Base-by-base conservation (phyloP, 2,888 invertebrate species). In the Cosmopolites sordidus region DNA sequence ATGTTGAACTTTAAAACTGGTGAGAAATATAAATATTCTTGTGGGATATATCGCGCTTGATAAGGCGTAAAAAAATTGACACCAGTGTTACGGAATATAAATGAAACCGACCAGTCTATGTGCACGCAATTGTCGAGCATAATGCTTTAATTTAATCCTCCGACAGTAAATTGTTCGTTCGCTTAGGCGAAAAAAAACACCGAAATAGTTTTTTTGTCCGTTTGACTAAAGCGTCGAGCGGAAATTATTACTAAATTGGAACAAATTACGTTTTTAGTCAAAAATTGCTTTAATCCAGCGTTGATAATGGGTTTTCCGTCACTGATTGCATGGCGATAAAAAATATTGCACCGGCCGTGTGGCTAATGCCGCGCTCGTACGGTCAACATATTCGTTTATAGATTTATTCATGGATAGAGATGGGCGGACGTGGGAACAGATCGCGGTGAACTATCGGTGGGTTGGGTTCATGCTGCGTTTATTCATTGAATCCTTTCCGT, bases 181-280 rank as follows among this genome's bases (percentile, higher is more conserved):
- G 27, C 27, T 9, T 27, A 27, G 6, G 9, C 27, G 22, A 33
- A 11, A 33, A 12, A 33, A n/a, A n/a, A 33, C 33, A 11, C 33
- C 33, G 33, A 33, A 33, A 33, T 33, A 33, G 33, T 33, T 33
- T 33, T 27, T 33, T 33, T 5, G 33, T 9, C 33, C n/a, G 43
- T 48, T 50, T 50, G 53, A 57, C 46, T 46, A 47, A 30, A 47
- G 47, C 53, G 29, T 49, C 47, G 46, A 57, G 50, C 57, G 57
- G 57, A 57, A 57, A 57, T 54, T 47, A 57, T 57, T 51, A 53
- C 48, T 44, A 57, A 57, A 57, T 57, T 57, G 57, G 57, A 57
- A 57, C 57, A 57, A 57, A 57, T 57, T 57, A 57, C 50, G 37
- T 53, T 57, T 53, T 57, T 50, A 53, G 50, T 50, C 54, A 54